Evolutionary conservation across 2,888 invertebrate genomes (phyloP), one percentile per base, ranked within the genome.

Genomic region (Nesidiocoris tenuis): DNA sequence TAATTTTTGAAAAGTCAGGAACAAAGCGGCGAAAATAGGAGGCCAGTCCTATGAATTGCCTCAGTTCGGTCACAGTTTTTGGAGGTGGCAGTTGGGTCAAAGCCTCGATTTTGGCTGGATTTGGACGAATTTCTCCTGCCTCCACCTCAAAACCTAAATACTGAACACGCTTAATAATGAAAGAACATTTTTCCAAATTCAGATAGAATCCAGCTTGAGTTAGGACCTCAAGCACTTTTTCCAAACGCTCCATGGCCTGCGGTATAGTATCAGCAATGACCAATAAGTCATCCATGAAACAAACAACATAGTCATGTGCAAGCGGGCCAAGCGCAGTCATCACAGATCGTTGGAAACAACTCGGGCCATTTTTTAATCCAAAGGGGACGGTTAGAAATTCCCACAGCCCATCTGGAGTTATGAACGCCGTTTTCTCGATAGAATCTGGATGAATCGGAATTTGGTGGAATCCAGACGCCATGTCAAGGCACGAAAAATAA

Each of bases 271-370:
- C 55, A 0, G 79, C 66, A 18, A 79, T 77, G 16, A 82, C 79
- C 16, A 81, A 77, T 3, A 81, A 23, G 22, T 63, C 63, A 21
- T 63, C 63, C 63, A 82, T 78, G 76, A 81, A 82, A 0, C 74
- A 63, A 0, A 63, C n/a, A 80, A 1, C 80, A 79, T 64, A 79
- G 55, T 80, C 23, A 0, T 61, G 39, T 1, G 80, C 79, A 0
- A 83, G 71, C 1, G 81, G 79, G 55, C 79, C 25, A 55, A 83
- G 83, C 5, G 83, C 80, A n/a, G 77, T 78, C 21, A 79, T 82
- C 0, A 84, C 79, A 74, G 75, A 82, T 18, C 83, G 65, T 39
- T 77, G 75, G 19, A 61, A 77, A 0, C 75, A 54, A 1, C 61
- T 39, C 1, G 75, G 75, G 5, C 57, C 65, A 24, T 65, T 75